Evolutionary conservation across 2,113 vertebrate species (phyloP).

Genomic region (Xiphorhynchus elegans): DNA sequence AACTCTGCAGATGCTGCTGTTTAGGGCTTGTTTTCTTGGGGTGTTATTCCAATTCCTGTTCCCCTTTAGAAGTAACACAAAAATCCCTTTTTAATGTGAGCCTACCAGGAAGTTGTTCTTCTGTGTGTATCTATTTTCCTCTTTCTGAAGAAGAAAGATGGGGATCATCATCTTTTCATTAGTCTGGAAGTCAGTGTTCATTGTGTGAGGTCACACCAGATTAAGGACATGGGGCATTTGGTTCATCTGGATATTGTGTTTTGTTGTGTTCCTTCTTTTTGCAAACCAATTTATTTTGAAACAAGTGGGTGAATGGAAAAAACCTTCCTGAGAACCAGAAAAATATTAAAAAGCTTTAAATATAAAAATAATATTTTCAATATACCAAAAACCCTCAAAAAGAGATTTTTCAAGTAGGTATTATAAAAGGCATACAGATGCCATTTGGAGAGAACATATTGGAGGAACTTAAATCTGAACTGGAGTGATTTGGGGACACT

Average conservation of each 20-base stretch:
- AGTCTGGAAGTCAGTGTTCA: neutral
- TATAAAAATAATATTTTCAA: neutral
- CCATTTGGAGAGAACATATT: neutral
- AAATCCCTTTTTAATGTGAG: neutral
- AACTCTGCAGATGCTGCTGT: neutral
- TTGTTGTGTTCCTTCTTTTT: neutral
- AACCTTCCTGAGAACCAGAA: neutral
- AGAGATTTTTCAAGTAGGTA: neutral
- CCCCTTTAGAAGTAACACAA: neutral
- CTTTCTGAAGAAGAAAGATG: neutral
- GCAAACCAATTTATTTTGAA: neutral
- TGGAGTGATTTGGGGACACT: neutral
- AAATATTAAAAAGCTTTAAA: neutral
- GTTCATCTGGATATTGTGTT: neutral
- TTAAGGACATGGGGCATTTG: neutral
- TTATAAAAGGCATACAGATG: neutral
- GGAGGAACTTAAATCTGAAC: neutral
- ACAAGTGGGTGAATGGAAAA: neutral
- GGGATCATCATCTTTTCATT: neutral
- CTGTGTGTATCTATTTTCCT: neutral
- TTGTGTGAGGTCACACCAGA: neutral
- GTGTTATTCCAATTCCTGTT: neutral
- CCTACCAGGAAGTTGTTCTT: too few species aligned
- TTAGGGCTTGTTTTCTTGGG: neutral
- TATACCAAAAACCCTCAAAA: fast-evolving